phyloP scores from a whole-genome alignment of 1,140 invertebrate species.

The Dendrolimus kikuchii region DNA sequence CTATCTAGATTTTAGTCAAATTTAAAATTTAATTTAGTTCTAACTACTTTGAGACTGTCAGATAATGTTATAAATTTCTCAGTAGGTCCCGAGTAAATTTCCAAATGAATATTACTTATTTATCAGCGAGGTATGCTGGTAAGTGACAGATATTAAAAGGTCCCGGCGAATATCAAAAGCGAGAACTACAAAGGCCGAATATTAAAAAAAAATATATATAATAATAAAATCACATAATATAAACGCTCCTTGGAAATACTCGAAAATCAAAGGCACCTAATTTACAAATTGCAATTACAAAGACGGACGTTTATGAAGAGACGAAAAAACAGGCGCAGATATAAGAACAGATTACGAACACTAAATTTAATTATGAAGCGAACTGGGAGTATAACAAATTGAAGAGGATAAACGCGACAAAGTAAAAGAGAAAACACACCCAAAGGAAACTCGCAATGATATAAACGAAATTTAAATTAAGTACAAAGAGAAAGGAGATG shows the following conservation, averaged over 20 bases:
- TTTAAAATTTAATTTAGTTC: too few species aligned
- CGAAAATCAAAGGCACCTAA: constrained; percentile 56
- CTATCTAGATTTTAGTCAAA: too few species aligned
- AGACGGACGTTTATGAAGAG: constrained; percentile 36
- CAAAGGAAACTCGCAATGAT: constrained; percentile 67
- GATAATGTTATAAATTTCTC: too few species aligned
- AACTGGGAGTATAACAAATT: constrained; percentile 67
- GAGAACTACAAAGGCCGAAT: too few species aligned
- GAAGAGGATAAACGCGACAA: constrained; percentile 69
- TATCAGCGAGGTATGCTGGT: too few species aligned
- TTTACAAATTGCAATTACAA: constrained; percentile 67
- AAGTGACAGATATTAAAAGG: too few species aligned
- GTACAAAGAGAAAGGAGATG: constrained; percentile 69
- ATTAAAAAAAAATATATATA: background rate
- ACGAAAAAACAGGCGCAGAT: constrained; percentile 42
- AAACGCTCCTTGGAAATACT: constrained; percentile 37
- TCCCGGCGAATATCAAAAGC: too few species aligned
- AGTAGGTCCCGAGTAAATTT: too few species aligned
- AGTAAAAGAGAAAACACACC: constrained; percentile 69
- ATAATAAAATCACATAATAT: constrained; percentile 40
- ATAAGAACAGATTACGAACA: constrained; percentile 60
- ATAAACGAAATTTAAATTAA: constrained; percentile 73
- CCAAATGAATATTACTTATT: too few species aligned
- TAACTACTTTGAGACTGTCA: too few species aligned
- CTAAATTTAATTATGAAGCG: constrained; percentile 69